phyloP scores from a whole-genome alignment of 2,888 invertebrate genomes.

The Drosophila villosipedis region DNA sequence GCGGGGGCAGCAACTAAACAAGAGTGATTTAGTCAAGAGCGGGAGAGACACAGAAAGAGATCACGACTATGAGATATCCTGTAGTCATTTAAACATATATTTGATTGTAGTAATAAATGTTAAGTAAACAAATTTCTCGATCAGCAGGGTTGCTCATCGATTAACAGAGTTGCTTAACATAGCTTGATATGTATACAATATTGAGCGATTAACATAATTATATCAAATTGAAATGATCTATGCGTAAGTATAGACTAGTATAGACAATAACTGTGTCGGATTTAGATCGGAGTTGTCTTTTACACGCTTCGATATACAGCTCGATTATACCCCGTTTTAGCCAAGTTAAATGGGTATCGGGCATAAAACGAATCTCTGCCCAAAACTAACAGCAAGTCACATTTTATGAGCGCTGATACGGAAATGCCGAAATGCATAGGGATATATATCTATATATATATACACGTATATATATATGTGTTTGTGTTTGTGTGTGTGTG shows the following conservation, averaged over 20 bases:
- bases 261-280: background rate
- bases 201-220: background rate
- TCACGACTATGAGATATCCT: conserved; percentile 4
- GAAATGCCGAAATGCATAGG: conserved; percentile 38
- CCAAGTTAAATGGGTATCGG: background rate
- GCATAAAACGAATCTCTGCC: conserved; percentile 65
- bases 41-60: background rate
- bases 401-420: conserved; percentile 65
- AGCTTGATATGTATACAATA: background rate
- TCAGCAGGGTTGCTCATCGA: background rate
- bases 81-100: background rate
- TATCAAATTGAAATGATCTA: background rate
- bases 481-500: background rate
- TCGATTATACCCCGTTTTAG: background rate
- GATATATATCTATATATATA: background rate
- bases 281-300: background rate
- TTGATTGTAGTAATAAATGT: background rate
- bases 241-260: background rate
- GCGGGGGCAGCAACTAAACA: conserved; percentile 1
- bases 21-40: background rate
- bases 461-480: background rate
- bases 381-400: conserved; percentile 51
- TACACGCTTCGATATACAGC: background rate
- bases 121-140: background rate
- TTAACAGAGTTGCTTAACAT: background rate